These are phyloP conservation scores for Empis livida DNA, from an alignment of 2,888 invertebrate genomes.

Conservation along the genomic window DNA sequence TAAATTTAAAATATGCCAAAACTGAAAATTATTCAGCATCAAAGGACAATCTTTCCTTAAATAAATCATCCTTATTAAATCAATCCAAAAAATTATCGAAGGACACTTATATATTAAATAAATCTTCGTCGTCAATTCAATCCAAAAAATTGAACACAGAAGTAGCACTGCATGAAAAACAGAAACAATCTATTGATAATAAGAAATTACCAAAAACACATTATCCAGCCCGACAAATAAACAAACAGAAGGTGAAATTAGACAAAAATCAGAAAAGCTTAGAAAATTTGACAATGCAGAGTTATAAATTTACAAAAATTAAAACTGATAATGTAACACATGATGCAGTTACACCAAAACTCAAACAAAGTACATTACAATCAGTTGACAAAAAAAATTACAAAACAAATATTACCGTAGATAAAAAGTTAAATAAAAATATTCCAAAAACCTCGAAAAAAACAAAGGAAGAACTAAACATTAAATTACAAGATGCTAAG, in stretches of 20 bases:
- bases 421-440: not conserved
- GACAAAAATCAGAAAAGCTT: conserved; percentile 8
- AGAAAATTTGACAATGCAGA: conserved; percentile 7
- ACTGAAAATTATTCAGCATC: too few species aligned
- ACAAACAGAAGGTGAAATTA: conserved; percentile 16
- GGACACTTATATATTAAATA: too few species aligned
- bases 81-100: too few species aligned
- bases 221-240: conserved; percentile 3
- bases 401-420: not conserved
- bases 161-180: not conserved
- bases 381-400: conserved; percentile 1
- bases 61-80: too few species aligned
- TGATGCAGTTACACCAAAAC: conserved; percentile 15
- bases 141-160: not conserved
- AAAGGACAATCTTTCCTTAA: too few species aligned
- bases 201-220: too few species aligned
- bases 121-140: conserved; percentile 3
- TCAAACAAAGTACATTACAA: conserved; percentile 22
- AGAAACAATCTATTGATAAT: conserved; percentile 2
- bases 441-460: conserved; percentile 4
- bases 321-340: conserved; percentile 26
- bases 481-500: conserved; percentile 7
- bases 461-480: conserved; percentile 9
- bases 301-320: conserved; percentile 20
- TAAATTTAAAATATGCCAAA: not conserved